Conservation (phyloP, 2,113 vertebrate genomes). For the Alectura lathami region DNA sequence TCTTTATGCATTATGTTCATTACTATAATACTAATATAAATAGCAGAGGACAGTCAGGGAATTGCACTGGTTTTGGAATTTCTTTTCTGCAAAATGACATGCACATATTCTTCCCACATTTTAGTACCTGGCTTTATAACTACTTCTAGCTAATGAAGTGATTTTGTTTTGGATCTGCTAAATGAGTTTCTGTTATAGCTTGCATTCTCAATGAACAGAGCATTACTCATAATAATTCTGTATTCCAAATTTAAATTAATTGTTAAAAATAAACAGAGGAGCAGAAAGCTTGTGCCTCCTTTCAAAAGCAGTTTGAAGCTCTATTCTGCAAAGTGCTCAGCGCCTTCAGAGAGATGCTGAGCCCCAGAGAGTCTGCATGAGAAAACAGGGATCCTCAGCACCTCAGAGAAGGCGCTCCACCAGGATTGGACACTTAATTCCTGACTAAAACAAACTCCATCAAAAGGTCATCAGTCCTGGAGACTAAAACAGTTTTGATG, state of each 20-base stretch:
- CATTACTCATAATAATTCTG: background rate
- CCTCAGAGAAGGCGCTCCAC: conserved; percentile 58
- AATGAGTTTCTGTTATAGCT: background rate
- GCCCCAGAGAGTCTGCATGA: background rate
- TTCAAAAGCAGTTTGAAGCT: conserved; percentile 41
- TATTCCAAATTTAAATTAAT: background rate
- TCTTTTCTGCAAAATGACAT: background rate
- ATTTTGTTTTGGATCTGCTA: background rate
- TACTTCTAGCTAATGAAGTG: background rate
- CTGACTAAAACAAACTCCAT: conserved; percentile 83
- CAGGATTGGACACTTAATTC: conserved; percentile 76
- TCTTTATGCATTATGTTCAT: background rate
- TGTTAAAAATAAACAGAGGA: background rate
- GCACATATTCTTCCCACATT: background rate
- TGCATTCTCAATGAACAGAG: background rate
- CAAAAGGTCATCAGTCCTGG: conserved; percentile 87
- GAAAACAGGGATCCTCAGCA: conserved; percentile 6
- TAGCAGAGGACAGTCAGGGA: background rate
- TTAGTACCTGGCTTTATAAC: background rate
- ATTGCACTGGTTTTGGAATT: background rate
- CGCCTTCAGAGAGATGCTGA: background rate
- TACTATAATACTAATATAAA: background rate
- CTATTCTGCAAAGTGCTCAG: background rate
- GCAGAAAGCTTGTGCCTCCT: conserved; percentile 36
- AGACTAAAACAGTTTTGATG: conserved; percentile 90